phyloP scores from a whole-genome alignment of 2,797 vertebrate species.

The Macroramphosus scolopax region DNA sequence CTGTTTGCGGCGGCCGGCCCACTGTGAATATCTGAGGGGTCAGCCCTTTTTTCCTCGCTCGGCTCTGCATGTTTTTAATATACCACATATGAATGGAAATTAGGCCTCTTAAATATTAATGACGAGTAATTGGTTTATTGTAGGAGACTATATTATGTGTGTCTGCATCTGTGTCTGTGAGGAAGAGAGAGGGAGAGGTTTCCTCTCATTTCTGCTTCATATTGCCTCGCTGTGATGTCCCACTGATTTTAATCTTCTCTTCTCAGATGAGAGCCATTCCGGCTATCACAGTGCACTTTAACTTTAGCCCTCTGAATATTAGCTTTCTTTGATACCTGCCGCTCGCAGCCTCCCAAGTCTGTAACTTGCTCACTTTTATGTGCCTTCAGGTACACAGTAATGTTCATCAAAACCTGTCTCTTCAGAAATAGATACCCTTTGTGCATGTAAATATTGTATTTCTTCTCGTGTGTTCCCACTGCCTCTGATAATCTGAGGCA shows the following conservation, averaged over 20 bases:
- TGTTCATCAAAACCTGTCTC: conserved; percentile 61
- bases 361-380: conserved; percentile 66
- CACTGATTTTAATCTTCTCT: conserved; percentile 86
- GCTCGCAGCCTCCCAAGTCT: conserved; percentile 66
- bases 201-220: conserved; percentile 67
- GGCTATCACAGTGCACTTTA: conserved; percentile 75
- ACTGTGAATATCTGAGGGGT: conserved; percentile 69
- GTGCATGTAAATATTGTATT: conserved; percentile 45
- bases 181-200: conserved; percentile 40
- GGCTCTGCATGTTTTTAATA: conserved; percentile 73
- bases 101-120: conserved; percentile 83
- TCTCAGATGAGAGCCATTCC: conserved; percentile 81
- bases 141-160: conserved; percentile 64
- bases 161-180: conserved; percentile 53
- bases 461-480: conserved; percentile 3
- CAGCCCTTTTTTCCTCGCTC: conserved; percentile 70
- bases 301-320: conserved; percentile 76
- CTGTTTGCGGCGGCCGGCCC: conserved; percentile 60
- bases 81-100: conserved; percentile 78
- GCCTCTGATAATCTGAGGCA: conserved; percentile 4
- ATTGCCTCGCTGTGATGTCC: conserved; percentile 78
- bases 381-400: conserved; percentile 57
- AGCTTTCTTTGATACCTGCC: conserved; percentile 71
- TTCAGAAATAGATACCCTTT: conserved; percentile 59
- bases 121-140: conserved; percentile 82